These are phyloP conservation scores for Drosophila nr. perissopoda DNA, from an alignment of 2,888 invertebrate species.

Conservation along the genomic window DNA sequence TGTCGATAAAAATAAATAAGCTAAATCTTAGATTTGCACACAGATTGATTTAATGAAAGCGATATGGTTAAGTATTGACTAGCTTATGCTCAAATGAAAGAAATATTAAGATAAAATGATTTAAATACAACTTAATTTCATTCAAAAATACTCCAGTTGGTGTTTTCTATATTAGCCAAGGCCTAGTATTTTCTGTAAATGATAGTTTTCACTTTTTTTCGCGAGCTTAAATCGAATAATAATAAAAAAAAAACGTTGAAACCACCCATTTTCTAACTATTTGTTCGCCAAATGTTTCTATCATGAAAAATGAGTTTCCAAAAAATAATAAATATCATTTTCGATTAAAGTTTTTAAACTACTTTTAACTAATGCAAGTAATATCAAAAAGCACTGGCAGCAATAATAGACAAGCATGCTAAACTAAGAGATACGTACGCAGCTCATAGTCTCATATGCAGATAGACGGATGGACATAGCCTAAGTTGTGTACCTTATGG, in stretches of 20 bases:
- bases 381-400: not conserved
- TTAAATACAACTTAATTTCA: not conserved
- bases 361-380: not conserved
- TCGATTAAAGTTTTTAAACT: not conserved
- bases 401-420: not conserved
- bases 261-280: not conserved
- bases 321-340: not conserved
- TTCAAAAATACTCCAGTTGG: not conserved
- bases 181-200: not conserved
- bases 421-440: not conserved
- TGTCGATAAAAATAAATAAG: not conserved
- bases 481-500: not conserved
- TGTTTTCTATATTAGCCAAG: not conserved
- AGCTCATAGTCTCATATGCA: not conserved
- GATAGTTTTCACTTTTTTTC: not conserved
- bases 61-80: not conserved
- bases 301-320: not conserved
- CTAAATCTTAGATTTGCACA: not conserved
- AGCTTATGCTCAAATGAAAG: not conserved
- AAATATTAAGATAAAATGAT: not conserved
- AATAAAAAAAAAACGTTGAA: not conserved
- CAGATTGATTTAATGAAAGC: not conserved
- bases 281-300: not conserved
- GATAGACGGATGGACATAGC: not conserved
- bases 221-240: not conserved